Evolutionary conservation across 2,113 vertebrate species (phyloP).

Genomic region (Bambusicola thoracicus): DNA sequence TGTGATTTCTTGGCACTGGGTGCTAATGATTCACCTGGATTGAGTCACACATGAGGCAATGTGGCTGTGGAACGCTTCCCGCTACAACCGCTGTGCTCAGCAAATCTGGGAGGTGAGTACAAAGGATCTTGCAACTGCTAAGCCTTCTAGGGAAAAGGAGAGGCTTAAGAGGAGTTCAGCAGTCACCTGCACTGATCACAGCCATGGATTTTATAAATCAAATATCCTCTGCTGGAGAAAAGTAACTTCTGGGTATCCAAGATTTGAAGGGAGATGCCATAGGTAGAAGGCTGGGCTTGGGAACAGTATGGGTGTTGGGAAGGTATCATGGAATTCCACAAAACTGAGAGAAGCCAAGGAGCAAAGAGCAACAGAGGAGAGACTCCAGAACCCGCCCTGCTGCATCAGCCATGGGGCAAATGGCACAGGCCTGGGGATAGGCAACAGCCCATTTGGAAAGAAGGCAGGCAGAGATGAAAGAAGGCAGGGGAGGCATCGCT

Average conservation of each 20-base stretch:
- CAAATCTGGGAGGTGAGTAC: neutral
- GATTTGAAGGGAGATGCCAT: neutral
- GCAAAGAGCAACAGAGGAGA: neutral
- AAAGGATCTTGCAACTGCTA: conserved; percentile 10
- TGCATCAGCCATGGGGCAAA: neutral
- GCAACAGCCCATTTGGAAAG: neutral
- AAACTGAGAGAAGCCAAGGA: neutral
- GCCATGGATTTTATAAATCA: neutral
- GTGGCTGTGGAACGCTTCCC: conserved; percentile 35
- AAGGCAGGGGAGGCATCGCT: neutral
- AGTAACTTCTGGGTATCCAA: neutral
- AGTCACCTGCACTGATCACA: neutral
- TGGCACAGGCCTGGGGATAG: neutral
- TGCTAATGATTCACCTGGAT: conserved; percentile 47
- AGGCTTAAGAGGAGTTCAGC: conserved; percentile 7
- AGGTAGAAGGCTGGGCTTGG: neutral
- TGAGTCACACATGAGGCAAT: neutral
- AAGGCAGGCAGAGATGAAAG: neutral
- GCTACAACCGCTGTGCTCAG: neutral
- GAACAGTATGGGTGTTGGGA: neutral
- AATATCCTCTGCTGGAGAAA: neutral
- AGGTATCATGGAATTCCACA: neutral
- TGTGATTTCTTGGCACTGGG: conserved; percentile 32
- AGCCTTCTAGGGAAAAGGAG: conserved; percentile 18
- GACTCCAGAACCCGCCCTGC: neutral